Evolutionary conservation across 2,797 vertebrate species (phyloP).

Genomic region (Clarias pachynema): DNA sequence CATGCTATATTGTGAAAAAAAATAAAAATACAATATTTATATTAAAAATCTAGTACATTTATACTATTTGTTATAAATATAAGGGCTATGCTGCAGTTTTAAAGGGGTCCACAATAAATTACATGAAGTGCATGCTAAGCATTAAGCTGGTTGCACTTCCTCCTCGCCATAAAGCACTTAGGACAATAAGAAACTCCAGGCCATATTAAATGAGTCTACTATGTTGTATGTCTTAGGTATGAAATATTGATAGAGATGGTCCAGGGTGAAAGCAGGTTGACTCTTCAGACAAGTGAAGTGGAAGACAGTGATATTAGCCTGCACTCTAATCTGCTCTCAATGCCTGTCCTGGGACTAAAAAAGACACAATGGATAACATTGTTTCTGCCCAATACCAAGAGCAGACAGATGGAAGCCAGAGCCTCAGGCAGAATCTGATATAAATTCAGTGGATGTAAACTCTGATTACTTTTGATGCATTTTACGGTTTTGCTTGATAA

Average conservation of each 20-base stretch:
- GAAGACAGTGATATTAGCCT: slow-evolving; percentile 55
- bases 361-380: slow-evolving; percentile 28
- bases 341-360: slow-evolving; percentile 33
- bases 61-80: neutral
- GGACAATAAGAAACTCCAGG: slow-evolving; percentile 48
- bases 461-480: slow-evolving; percentile 13
- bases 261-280: slow-evolving; percentile 37
- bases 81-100: neutral
- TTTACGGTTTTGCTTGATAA: slow-evolving; percentile 13
- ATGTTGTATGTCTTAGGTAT: slow-evolving; percentile 50
- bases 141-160: slow-evolving; percentile 27
- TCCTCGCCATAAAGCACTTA: slow-evolving; percentile 35
- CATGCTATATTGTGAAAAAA: neutral
- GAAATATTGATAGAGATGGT: slow-evolving; percentile 61
- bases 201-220: slow-evolving; percentile 43
- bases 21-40: neutral
- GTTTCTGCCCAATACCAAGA: slow-evolving; percentile 15
- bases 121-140: neutral
- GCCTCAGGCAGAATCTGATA: slow-evolving; percentile 11
- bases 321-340: slow-evolving; percentile 47
- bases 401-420: slow-evolving; percentile 33
- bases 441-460: slow-evolving; percentile 16
- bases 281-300: slow-evolving; percentile 51
- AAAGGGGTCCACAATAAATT: neutral
- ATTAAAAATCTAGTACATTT: neutral